A percentile compares a stretch with the other conserved stretches of the same genome.
These are phyloP conservation scores for Bicyclus anynana DNA, from an alignment of 1,140 invertebrate species.

Conservation along the genomic window DNA sequence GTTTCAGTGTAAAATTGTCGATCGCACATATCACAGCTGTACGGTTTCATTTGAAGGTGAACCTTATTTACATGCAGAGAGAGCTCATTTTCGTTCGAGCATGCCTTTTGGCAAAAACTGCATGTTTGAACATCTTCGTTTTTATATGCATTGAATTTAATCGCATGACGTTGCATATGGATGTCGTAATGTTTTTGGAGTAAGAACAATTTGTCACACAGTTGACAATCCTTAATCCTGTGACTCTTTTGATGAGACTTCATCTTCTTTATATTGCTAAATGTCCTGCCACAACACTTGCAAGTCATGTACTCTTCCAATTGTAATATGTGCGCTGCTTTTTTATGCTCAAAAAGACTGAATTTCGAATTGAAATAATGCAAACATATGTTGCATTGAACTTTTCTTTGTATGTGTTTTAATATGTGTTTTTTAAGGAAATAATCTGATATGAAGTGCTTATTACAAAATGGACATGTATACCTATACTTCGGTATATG, in stretches of 20 bases:
- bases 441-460: conserved; percentile 60
- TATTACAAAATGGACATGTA: conserved; percentile 56
- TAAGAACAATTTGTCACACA: conserved; percentile 52
- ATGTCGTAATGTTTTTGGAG: conserved; percentile 39
- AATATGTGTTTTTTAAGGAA: conserved; percentile 55
- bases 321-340: conserved; percentile 45
- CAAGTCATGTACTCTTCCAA: conserved; percentile 31
- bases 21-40: conserved; percentile 65
- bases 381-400: conserved; percentile 40
- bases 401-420: conserved; percentile 45
- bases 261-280: conserved; percentile 33
- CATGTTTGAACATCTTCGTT: conserved; percentile 40
- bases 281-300: conserved; percentile 43
- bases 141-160: conserved; percentile 34
- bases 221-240: conserved; percentile 37
- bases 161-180: conserved; percentile 54
- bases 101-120: conserved; percentile 64
- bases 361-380: conserved; percentile 54
- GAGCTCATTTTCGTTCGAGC: conserved; percentile 53
- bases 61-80: conserved; percentile 61
- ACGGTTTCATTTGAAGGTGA: conserved; percentile 69
- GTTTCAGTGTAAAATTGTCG: conserved; percentile 55
- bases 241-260: conserved; percentile 41
- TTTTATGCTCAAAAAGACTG: conserved; percentile 51
- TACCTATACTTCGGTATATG: conserved; percentile 35